Evolutionary conservation across 1,140 invertebrate species (phyloP), one percentile per base, ranked within the genome.

Genomic region (Cheumatopsyche charites): DNA sequence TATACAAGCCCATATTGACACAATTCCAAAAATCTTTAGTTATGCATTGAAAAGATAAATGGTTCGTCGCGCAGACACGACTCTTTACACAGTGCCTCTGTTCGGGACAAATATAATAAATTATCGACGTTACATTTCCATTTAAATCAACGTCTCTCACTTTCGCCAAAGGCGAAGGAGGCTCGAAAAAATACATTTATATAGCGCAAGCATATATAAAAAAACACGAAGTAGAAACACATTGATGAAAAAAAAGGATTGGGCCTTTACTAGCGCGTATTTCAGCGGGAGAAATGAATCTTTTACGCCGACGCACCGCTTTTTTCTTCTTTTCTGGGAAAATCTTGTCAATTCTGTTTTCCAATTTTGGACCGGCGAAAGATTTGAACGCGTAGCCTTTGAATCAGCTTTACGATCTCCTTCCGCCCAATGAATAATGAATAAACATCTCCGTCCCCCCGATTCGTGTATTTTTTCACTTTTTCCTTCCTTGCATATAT

Each of bases 341-440:
- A 58, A 58, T 58, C 55, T 58, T 42, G 42, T 66, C 63, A 66
- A 66, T 66, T 43, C 41, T 23, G 63, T 42, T 47, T 43, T 66
- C 63, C 63, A 68, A 68, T 68, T 68, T 55, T 25, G 66, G 47
- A 58, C 29, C 55, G 19, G 55, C 55, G 55, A 58, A 58, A 58
- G 55, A 68, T 68, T 55, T 25, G 66, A 58, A 55, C 25, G 23
- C 66, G 63, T 21, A 19, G 45, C 45, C 62, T 63, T 62, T 71
- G 70, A 71, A 63, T 62, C 70, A 21, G 61, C 25, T 71, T 65
- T 26, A 45, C 45, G 17, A 42, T 55, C 55, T 72, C 45, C 55
- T 72, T 72, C 65, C 42, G 63, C 65, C 45, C 36, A 45, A 61
- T 67, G 71, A 72, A 68, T 68, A 72, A 72, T 72, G 65, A 72